phyloP scores from a whole-genome alignment of 2,113 vertebrate species.

The Crotalus tigris region DNA sequence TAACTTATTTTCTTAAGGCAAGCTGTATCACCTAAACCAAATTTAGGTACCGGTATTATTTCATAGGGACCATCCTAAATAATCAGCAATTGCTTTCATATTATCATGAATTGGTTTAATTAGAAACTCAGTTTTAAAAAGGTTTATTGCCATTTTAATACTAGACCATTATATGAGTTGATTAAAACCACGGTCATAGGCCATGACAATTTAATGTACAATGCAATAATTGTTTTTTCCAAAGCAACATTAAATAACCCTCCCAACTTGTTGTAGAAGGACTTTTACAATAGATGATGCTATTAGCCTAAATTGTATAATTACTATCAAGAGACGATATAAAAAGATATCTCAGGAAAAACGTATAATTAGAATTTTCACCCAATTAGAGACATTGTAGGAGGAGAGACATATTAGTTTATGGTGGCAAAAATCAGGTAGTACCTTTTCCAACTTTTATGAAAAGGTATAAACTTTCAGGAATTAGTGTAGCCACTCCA shows the following conservation, averaged over 20 bases:
- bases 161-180: background rate
- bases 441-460: background rate
- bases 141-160: constrained; percentile 33
- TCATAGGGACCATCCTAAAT: background rate
- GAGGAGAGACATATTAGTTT: background rate
- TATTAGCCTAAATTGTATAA: background rate
- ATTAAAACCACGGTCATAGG: constrained; percentile 21
- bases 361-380: constrained; percentile 8
- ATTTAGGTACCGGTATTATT: constrained; percentile 9
- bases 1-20: constrained; percentile 12
- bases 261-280: background rate
- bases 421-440: background rate
- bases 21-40: background rate
- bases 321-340: constrained; percentile 3
- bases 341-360: constrained; percentile 20
- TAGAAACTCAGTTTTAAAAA: constrained; percentile 41
- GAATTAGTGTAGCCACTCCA: background rate
- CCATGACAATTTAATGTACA: background rate
- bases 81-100: background rate
- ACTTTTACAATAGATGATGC: background rate
- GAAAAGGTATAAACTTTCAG: background rate
- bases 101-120: constrained; percentile 26
- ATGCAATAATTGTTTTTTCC: constrained; percentile 4
- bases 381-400: background rate
- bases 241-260: constrained; percentile 4